Conservation (phyloP, 2,797 vertebrate genomes). For the Phrynocephalus vlangalii region DNA sequence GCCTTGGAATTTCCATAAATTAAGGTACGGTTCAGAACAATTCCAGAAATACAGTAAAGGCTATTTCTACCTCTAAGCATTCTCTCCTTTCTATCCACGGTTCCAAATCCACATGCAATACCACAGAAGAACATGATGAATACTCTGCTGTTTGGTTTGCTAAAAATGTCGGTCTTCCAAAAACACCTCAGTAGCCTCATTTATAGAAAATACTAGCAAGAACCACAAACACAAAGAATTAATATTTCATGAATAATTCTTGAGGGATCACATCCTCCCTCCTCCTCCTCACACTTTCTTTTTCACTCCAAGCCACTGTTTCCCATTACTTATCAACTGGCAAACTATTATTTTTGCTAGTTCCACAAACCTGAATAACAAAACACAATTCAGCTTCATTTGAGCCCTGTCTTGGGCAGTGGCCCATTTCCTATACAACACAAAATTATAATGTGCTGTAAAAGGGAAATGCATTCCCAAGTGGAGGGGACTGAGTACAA, state of each 20-base stretch:
- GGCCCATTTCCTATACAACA: background rate
- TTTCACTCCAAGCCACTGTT: background rate
- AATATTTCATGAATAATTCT: too few relatives aligned
- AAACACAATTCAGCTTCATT: background rate
- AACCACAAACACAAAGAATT: background rate
- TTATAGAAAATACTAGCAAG: background rate
- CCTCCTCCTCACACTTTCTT: background rate
- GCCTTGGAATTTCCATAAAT: background rate
- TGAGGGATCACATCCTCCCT: background rate
- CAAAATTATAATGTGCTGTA: background rate
- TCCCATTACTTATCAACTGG: background rate
- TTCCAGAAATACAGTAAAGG: background rate
- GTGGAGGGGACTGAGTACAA: background rate
- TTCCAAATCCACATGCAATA: background rate
- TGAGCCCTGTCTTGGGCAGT: background rate
- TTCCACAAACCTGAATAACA: background rate
- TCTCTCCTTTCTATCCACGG: background rate
- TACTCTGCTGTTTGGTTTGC: background rate
- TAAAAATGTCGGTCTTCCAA: background rate
- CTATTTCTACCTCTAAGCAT: background rate
- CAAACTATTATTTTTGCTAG: background rate
- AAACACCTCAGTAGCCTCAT: background rate
- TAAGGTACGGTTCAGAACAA: background rate
- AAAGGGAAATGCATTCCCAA: background rate
- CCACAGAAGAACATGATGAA: background rate